Conservation (phyloP, 1,140 invertebrate genomes). For the Thaumetopoea pityocampa region DNA sequence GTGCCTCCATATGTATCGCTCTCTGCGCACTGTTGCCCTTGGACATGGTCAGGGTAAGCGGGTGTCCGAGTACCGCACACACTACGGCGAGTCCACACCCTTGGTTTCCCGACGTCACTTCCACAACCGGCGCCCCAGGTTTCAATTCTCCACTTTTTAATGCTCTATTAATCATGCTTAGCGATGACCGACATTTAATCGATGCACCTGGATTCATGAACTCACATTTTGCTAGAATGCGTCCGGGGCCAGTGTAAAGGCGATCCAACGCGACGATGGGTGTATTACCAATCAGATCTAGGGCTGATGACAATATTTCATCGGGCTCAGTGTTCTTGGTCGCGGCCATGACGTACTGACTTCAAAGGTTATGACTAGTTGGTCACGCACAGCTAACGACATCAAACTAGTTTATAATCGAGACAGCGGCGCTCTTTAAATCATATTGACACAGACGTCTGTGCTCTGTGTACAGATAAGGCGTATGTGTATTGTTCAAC, state of each 20-base stretch:
- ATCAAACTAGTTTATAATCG: no score
- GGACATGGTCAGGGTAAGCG: constrained; percentile 57
- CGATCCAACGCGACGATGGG: constrained; percentile 59
- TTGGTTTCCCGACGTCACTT: constrained; percentile 65
- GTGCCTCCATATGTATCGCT: constrained; percentile 63
- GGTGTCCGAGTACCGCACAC: constrained; percentile 56
- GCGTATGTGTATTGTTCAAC: no score
- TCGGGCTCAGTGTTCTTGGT: constrained; percentile 9
- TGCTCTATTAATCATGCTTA: constrained; percentile 54
- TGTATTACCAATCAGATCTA: constrained; percentile 62
- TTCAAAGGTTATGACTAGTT: no score
- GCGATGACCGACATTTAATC: constrained; percentile 57
- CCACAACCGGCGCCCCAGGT: constrained; percentile 46
- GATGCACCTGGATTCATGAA: constrained; percentile 68
- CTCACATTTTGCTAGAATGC: constrained; percentile 62
- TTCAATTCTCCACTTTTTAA: constrained; percentile 40
- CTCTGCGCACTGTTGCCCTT: constrained; percentile 59
- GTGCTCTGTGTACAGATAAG: no score
- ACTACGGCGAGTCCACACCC: constrained; percentile 62
- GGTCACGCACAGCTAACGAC: no score
- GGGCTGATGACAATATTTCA: constrained; percentile 56
- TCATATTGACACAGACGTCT: no score
- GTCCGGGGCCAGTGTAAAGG: constrained; percentile 49
- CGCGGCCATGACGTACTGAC: constrained; percentile 25
- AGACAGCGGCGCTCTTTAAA: no score